Base-by-base conservation (phyloP, 2,888 invertebrate species). In the Monopis laevigella region DNA sequence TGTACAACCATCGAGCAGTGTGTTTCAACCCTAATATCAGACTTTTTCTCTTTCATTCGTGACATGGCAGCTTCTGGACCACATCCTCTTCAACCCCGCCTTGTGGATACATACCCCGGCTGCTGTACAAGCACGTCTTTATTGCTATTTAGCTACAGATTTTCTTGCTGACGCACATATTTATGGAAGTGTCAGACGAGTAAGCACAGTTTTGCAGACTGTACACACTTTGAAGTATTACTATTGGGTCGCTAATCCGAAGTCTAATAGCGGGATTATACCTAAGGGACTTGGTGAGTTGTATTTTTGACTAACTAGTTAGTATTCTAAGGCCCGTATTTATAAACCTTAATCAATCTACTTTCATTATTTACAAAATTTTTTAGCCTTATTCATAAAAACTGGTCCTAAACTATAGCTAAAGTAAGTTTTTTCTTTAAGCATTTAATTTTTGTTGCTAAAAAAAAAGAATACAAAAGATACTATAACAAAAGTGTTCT, bases 151-250 rank as follows among this genome's bases (percentile, higher is more conserved):
- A 75, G 96, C 98, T 30, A 96, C 96, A n/a, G 98, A 99, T 74
- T 99, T 99, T 82, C 85, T 99, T 45, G 93, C 93, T 45, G 97
- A 98, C 71, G 95, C 96, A 2, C 96, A 97, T 73, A 96, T 98
- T 59, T 98, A 98, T 80, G 96, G 93, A 57, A 96, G 96, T 70
- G 97, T 98, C 41, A 83, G 98, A 41, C 85, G 99, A 41, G 97
- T 99, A 46, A 96, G 96, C 56, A 98, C 98, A 1, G 97, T 98
- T 0, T 83, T 99, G 36, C 98, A 99, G 80, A 97, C 98, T 17
- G 95, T 99, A 52, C 98, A 99, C 70, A 97, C 99, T 2, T 85
- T 99, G 48, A 99, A 99, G 82, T 98, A 96, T 72, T 99, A 98
- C 80, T 99, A 99, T 70, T 99, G 98, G 98, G 94, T 99, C 34